A percentile compares a stretch with the other conserved stretches of the same genome.
Evolutionary conservation across 2,888 invertebrate genomes (phyloP).

Genomic region (Acleris emargana): DNA sequence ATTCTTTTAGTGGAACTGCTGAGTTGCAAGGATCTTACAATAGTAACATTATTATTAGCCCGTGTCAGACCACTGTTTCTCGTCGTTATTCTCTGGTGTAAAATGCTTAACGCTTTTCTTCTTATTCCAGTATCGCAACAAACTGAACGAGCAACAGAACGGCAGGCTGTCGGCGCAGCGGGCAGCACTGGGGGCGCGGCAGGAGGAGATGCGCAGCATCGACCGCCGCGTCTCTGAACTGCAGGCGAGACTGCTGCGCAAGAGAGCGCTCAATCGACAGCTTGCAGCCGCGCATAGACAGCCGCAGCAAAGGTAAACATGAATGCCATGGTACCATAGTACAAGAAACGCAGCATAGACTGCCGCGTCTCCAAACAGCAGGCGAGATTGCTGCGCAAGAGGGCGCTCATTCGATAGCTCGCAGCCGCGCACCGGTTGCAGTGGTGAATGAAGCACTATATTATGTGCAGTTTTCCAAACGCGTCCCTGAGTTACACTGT

Average conservation of each 20-base stretch:
- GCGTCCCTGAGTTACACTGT: constrained; percentile 94
- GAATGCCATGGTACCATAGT: not conserved
- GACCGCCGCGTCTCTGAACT: constrained; percentile 97
- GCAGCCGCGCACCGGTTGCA: constrained; percentile 78
- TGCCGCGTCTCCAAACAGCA: constrained; percentile 96
- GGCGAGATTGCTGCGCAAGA: constrained; percentile 93
- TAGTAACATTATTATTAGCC: too few relatives aligned
- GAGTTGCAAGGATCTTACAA: too few relatives aligned
- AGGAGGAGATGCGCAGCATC: constrained; percentile 95
- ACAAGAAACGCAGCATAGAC: constrained; percentile 38
- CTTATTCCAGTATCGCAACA: constrained; percentile 94
- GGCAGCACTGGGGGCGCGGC: constrained; percentile 93
- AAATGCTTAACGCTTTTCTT: constrained; percentile 24
- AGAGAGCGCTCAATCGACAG: constrained; percentile 91
- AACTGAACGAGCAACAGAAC: constrained; percentile 97
- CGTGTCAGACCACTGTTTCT: too few relatives aligned
- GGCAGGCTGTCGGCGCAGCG: constrained; percentile 94
- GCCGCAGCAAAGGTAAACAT: constrained; percentile 60
- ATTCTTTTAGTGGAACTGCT: too few relatives aligned
- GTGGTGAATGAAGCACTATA: constrained; percentile 45
- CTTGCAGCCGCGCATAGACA: constrained; percentile 79
- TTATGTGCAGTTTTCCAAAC: constrained; percentile 74
- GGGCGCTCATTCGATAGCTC: constrained; percentile 89
- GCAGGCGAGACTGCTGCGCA: constrained; percentile 94
- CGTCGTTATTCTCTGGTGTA: too few relatives aligned